phyloP scores from a whole-genome alignment of 2,797 vertebrate genomes.

The Amblyraja radiata region DNA sequence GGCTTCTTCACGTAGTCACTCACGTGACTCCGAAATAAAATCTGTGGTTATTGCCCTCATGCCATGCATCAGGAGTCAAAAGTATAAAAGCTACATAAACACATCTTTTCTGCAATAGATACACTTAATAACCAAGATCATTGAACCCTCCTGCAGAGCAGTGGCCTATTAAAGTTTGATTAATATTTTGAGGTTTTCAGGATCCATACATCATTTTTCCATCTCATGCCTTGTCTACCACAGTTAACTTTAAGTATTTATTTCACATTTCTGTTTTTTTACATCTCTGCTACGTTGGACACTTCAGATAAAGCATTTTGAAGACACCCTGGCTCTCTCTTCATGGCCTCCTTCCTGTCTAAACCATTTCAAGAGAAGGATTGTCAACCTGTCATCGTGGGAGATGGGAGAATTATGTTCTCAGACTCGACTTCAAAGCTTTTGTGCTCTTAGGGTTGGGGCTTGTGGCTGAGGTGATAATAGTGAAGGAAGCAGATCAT shows the following conservation, averaged over 20 bases:
- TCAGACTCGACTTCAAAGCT: not conserved
- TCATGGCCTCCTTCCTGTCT: not conserved
- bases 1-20: too few relatives aligned
- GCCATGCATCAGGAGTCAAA: not conserved
- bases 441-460: not conserved
- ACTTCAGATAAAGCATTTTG: not conserved
- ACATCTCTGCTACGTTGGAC: not conserved
- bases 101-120: not conserved
- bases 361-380: not conserved
- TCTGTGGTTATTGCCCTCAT: not conserved
- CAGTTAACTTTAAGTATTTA: not conserved
- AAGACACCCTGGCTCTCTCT: not conserved
- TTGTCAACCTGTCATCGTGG: not conserved
- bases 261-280: not conserved
- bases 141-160: not conserved
- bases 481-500: not conserved
- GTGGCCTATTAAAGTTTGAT: not conserved
- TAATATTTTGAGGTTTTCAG: not conserved
- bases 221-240: not conserved
- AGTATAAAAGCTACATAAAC: not conserved
- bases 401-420: not conserved
- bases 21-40: too few relatives aligned
- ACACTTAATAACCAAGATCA: not conserved
- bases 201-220: not conserved
- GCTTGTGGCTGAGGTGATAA: not conserved